A percentile compares a stretch with the other conserved stretches of the same genome.
These are phyloP conservation scores for Pangasius krempfi DNA, from an alignment of 2,797 vertebrate genomes.

Conservation along the genomic window DNA sequence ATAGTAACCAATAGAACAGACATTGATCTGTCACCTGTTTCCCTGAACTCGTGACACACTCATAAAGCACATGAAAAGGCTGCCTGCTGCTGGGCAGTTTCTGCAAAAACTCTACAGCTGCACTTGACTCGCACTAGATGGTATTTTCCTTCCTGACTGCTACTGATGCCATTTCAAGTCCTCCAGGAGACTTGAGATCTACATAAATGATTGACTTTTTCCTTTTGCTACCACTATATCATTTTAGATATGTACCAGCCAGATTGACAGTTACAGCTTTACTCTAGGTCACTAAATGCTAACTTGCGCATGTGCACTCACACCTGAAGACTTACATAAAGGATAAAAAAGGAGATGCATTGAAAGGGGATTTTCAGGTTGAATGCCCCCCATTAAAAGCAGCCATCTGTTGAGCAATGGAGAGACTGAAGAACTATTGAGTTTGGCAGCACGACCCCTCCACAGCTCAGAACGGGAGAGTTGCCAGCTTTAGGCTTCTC, in stretches of 20 bases:
- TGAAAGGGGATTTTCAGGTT: constrained; percentile 62
- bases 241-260: constrained; percentile 21
- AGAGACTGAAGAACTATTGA: constrained; percentile 53
- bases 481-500: constrained; percentile 54
- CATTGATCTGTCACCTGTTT: constrained; percentile 36
- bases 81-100: constrained; percentile 28
- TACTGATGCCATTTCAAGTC: constrained; percentile 27
- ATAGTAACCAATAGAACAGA: constrained; percentile 21
- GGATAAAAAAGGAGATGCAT: constrained; percentile 35
- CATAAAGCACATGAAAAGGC: constrained; percentile 41
- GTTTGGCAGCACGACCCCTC: constrained; percentile 56
- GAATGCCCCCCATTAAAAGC: constrained; percentile 66
- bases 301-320: constrained; percentile 30
- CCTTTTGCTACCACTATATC: neutral
- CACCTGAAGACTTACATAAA: constrained; percentile 57
- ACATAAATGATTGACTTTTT: constrained; percentile 33
- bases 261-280: constrained; percentile 40
- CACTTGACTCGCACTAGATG: constrained; percentile 35
- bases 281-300: constrained; percentile 31
- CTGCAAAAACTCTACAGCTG: constrained; percentile 27
- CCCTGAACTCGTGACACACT: constrained; percentile 25
- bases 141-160: constrained; percentile 30
- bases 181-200: constrained; percentile 23
- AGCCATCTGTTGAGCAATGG: constrained; percentile 67
- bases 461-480: constrained; percentile 50